Base-by-base conservation (phyloP, 2,888 invertebrate genomes). In the Campaea margaritaria region DNA sequence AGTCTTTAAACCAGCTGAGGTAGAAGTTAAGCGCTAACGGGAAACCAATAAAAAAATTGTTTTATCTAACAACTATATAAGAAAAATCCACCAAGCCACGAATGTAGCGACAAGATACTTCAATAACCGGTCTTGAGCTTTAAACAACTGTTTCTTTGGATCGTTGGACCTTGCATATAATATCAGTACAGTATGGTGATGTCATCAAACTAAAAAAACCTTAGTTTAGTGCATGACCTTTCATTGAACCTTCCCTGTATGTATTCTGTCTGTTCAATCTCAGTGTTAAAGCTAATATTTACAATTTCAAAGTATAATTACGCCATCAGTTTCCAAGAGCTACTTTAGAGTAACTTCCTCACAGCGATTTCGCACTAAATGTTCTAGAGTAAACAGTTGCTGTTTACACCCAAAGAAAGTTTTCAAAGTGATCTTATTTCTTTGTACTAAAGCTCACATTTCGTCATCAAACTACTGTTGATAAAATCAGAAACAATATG, bases 371-470 rank as follows among this genome's bases (percentile, higher is more conserved):
- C 31, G 34, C 15, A 48, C 13, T 36, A 39, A 43, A 48, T 48
- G 43, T 15, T 38, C 60, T 51, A 55, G 55, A 43, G 42, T 51
- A 50, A 60, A 60, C 51, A 60, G 8, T 14, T 36, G 3, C 8
- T 10, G 27, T 27, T n/a, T 39, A 46, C 2, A 9, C 46, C 13
- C 13, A 45, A 31, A 11, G n/a, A 42, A 44, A n/a, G 5, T 21
- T 12, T 2, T 11, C 5, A 49, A 54, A 54, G 46, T 14, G 38
- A 16, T 31, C 41, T 50, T 46, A 54, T 42, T 27, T 14, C 16
- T 9, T 0, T 0, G 0, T 4, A 0, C 1, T 21, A 46, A 41
- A 36, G 45, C 21, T 34, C 16, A 34, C 31, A n/a, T 44, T 44
- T 49, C 44, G 27, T 56, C 34, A 27, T 13, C 15, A 36, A 16